Evolutionary conservation across 1,140 invertebrate species (phyloP).

Genomic region (Lycorma delicatula): DNA sequence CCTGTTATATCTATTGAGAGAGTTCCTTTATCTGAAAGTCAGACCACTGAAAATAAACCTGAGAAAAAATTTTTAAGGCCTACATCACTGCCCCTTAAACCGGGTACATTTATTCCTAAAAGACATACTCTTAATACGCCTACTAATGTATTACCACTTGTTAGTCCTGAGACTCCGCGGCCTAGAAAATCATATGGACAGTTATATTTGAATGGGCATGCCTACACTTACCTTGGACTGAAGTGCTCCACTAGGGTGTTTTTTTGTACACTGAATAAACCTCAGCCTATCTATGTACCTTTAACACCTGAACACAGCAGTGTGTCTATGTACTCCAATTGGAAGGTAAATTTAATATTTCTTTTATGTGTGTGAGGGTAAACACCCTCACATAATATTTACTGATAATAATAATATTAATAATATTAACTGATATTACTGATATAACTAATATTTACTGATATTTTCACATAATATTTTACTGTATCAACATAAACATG

Average conservation of each 20-base stretch:
- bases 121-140: conserved; percentile 61
- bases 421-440: too few relatives aligned
- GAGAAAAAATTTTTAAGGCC: conserved; percentile 61
- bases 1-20: too few relatives aligned
- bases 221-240: conserved; percentile 83
- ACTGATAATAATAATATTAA: too few relatives aligned
- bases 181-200: conserved; percentile 82
- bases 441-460: too few relatives aligned
- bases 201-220: conserved; percentile 79
- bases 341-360: conserved; percentile 61
- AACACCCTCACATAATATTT: too few relatives aligned
- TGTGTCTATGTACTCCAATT: conserved; percentile 97
- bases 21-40: too few relatives aligned
- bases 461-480: too few relatives aligned
- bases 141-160: conserved; percentile 64
- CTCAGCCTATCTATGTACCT: conserved; percentile 88
- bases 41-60: background rate
- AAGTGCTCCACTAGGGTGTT: conserved; percentile 85
- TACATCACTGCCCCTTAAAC: conserved; percentile 68
- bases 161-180: conserved; percentile 83
- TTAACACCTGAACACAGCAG: conserved; percentile 70
- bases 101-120: conserved; percentile 68
- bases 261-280: conserved; percentile 86
- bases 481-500: too few relatives aligned
- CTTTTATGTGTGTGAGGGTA: background rate